Conservation (phyloP, 2,888 invertebrate species). For the Dioctria rufipes region DNA sequence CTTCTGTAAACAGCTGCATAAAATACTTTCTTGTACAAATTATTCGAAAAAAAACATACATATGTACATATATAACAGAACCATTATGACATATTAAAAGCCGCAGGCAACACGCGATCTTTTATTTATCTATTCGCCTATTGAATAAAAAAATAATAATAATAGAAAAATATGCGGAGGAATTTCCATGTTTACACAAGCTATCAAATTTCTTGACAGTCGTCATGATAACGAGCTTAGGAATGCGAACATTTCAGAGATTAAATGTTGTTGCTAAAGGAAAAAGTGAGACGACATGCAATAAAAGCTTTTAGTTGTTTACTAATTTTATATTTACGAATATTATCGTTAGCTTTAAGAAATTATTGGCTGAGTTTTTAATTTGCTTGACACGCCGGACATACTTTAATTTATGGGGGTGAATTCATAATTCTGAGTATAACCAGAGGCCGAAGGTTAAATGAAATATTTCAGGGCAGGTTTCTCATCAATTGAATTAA, state of each 20-base stretch:
- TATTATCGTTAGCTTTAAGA: slow-evolving; percentile 2
- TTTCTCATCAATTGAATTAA: too few relatives aligned
- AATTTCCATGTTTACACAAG: slow-evolving; percentile 52
- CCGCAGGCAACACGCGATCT: slow-evolving; percentile 47
- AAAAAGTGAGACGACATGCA: slow-evolving; percentile 41
- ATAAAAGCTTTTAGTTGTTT: slow-evolving; percentile 31
- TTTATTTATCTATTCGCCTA: slow-evolving; percentile 29
- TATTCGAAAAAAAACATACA: slow-evolving; percentile 27
- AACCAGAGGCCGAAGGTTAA: neutral
- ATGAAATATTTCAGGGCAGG: too few relatives aligned
- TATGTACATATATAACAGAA: neutral
- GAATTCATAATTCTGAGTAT: slow-evolving; percentile 23
- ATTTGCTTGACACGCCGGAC: slow-evolving; percentile 12
- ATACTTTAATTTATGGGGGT: slow-evolving; percentile 23
- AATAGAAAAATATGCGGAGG: slow-evolving; percentile 24
- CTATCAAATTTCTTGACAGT: slow-evolving; percentile 51
- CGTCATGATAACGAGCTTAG: slow-evolving; percentile 48
- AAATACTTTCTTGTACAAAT: slow-evolving; percentile 19
- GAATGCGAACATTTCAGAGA: slow-evolving; percentile 48
- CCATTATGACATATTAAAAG: neutral
- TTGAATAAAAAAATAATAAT: slow-evolving; percentile 25
- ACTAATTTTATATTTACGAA: neutral
- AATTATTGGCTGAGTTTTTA: slow-evolving; percentile 9
- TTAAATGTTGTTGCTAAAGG: slow-evolving; percentile 38
- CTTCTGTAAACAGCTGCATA: slow-evolving; percentile 11